Evolutionary conservation across 2,797 vertebrate genomes (phyloP), one percentile per base, ranked within the genome.

Genomic region (Acanthiza pusilla): DNA sequence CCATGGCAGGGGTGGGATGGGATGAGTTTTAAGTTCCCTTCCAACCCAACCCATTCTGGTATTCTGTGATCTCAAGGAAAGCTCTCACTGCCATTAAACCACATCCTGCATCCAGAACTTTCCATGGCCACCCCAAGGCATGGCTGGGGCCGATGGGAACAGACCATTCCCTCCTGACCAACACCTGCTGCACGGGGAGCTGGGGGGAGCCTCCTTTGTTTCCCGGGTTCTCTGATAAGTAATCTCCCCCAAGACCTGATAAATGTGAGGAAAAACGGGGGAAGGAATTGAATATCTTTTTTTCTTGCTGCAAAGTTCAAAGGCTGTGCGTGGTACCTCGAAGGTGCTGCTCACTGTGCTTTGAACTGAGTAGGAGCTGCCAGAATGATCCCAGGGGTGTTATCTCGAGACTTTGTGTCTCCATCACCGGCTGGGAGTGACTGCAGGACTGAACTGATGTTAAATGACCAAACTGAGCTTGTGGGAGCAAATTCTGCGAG

Each of bases 161-260:
- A 81, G 61, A 53, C 84, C 94, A 11, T 75, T 61, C 66, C 91
- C 81, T 75, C 15, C 71, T 75, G 57, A 29, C 50, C 27, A 4
- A 8, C 47, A 11, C 45, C 62, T 36, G 65, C 50, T 70, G 54
- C 47, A 42, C 22, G 20, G 58, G 58, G 61, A 93, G 58, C 70
- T 71, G 30, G 20, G 85, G 19, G 8, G 32, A 62, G 76, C n/a
- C 80, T 77, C 42, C 66, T 80, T 80, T 77, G 70, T 77, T 91
- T 70, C 42, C 50, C 17, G 29, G 32, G 61, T 42, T 89, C 86
- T 60, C 62, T 80, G 95, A 93, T 91, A 96, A 58, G 85, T 72
- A 81, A 96, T 94, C 87, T 87, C 78, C 63, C 53, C 40, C 50
- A 71, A 68, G 66, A 78, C 78, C 15, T 47, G 81, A 91, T 85